Evolutionary conservation across 2,888 invertebrate genomes (phyloP), one percentile per base, ranked within the genome.

Genomic region (Cybosia mesomella): DNA sequence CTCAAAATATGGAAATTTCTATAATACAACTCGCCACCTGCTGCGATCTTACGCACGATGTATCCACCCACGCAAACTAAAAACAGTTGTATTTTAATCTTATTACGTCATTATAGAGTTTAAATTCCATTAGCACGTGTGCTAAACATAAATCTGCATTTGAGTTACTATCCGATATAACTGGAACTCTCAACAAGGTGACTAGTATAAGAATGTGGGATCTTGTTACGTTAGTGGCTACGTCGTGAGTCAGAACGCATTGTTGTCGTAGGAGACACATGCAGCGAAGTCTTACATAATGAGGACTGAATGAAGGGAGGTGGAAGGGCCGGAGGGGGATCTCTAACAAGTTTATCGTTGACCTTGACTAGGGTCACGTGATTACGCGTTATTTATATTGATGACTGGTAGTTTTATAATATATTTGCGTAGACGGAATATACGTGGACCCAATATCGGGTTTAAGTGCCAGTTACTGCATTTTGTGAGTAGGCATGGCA

Each of bases 271-370:
- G 85, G 22, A 39, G 82, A 79, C 82, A 77, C 66, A 70, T 80
- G 77, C 80, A 73, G 67, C 64, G 83, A 82, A 82, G 81, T 77
- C 81, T 81, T 82, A 83, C 79, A 81, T 82, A 82, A 81, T 83
- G 83, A 77, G 74, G 74, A 74, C 70, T 82, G 75, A 77, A 75
- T 76, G 76, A 67, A 68, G 68, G 73, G 24, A 28, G 58, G 43
- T 10, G 32, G 15, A 28, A 22, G 49, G 49, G 49, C 49, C 7
- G 49, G 39, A n/a, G 81, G 77, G 73, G 69, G 60, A 55, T 68
- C 67, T 66, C 71, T 85, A 83, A 85, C 83, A 79, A 83, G 83
- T 83, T 85, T 85, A 85, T 63, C 21, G 71, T 66, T 70, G 78
- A 77, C 85, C 84, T 85, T 85, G 85, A 73, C 70, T 80, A 73